phyloP scores from a whole-genome alignment of 2,888 invertebrate genomes.

The Norana najaformis region DNA sequence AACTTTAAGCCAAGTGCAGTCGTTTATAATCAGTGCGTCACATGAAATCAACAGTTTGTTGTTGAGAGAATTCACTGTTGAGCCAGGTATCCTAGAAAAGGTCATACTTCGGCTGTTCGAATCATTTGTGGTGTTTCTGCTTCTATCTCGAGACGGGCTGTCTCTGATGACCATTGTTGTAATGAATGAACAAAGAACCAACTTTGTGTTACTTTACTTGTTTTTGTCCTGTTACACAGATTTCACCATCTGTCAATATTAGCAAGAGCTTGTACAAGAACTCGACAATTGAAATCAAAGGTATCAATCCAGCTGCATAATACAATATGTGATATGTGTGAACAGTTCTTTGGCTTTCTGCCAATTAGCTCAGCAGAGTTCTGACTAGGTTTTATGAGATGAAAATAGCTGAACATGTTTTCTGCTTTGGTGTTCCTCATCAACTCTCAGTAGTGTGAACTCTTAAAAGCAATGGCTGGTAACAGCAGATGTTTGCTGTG shows the following conservation, averaged over 20 bases:
- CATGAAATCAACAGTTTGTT: no score
- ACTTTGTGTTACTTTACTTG: background rate
- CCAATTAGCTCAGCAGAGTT: no score
- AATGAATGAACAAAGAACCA: background rate
- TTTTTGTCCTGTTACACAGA: background rate
- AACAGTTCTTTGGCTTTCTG: no score
- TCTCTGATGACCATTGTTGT: background rate
- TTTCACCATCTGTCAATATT: background rate
- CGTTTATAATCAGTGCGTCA: no score
- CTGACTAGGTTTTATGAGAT: no score
- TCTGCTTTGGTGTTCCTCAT: no score
- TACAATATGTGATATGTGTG: background rate
- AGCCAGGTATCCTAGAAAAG: no score
- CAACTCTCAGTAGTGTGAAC: no score
- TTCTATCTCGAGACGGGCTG: background rate
- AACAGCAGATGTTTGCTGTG: no score
- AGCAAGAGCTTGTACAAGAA: constrained; percentile 13
- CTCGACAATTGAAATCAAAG: background rate
- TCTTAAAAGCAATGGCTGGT: no score
- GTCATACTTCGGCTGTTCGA: background rate
- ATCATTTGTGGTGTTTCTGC: background rate
- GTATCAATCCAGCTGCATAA: background rate
- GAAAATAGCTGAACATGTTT: background rate
- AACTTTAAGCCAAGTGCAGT: no score
- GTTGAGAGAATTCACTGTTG: background rate